Evolutionary conservation across 2,113 vertebrate genomes (phyloP).

Genomic region (Todiramphus chloris): DNA sequence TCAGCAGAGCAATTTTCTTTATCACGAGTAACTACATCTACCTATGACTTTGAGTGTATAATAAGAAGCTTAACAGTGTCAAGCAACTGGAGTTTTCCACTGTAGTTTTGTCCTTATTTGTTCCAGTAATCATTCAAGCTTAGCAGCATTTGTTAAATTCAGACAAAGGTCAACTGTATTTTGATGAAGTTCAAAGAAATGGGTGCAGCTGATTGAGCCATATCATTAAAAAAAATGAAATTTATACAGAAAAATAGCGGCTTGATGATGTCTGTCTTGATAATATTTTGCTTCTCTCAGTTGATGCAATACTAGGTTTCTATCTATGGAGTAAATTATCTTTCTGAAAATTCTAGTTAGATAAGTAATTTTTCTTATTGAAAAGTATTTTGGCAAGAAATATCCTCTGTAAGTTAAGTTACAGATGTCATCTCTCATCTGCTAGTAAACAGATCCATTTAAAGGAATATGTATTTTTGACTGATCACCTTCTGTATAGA

Average conservation of each 20-base stretch:
- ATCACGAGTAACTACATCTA: conserved; percentile 2
- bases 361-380: background rate
- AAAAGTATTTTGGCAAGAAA: background rate
- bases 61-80: background rate
- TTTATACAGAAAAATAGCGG: background rate
- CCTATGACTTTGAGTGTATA: background rate
- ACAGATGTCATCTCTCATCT: background rate
- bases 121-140: conserved; percentile 20
- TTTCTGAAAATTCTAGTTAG: background rate
- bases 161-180: conserved; percentile 15
- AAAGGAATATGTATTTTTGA: background rate
- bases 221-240: background rate
- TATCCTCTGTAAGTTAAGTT: background rate
- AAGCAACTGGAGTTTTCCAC: conserved; percentile 13
- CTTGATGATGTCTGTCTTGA: background rate
- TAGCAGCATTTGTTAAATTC: conserved; percentile 8
- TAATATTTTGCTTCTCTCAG: background rate
- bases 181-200: conserved; percentile 1
- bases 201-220: background rate
- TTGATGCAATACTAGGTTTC: background rate
- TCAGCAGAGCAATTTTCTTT: conserved; percentile 28
- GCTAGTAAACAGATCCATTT: background rate
- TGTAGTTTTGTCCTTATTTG: conserved; percentile 20
- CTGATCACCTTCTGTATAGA: background rate
- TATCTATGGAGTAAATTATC: background rate